phyloP scores from a whole-genome alignment of 2,888 invertebrate species.

The Alloscopus bannaensis region DNA sequence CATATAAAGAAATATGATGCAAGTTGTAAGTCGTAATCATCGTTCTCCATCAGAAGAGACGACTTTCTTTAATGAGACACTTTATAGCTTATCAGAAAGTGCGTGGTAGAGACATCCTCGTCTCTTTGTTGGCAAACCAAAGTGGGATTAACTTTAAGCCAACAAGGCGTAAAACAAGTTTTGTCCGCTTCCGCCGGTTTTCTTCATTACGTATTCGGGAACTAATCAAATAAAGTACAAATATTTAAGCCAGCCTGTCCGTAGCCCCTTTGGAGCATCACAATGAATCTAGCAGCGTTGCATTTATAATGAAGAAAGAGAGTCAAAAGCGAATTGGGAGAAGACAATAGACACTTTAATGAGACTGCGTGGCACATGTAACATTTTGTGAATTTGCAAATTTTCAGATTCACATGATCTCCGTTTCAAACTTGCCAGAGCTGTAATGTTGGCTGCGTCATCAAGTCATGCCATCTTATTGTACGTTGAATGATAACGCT shows the following conservation, averaged over 20 bases:
- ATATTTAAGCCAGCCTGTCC: conserved; percentile 10
- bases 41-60: too few species aligned
- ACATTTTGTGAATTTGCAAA: conserved; percentile 24
- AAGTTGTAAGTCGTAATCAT: too few species aligned
- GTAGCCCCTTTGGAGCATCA: not conserved
- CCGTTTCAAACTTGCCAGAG: not conserved
- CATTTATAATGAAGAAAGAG: too few species aligned
- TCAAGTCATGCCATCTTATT: not conserved
- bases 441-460: not conserved
- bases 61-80: not conserved
- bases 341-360: conserved; percentile 26
- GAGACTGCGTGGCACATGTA: conserved; percentile 45
- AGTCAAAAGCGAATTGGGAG: conserved; percentile 9
- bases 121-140: conserved; percentile 9
- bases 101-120: conserved; percentile 29
- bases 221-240: conserved; percentile 2
- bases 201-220: not conserved
- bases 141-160: conserved; percentile 53
- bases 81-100: conserved; percentile 4
- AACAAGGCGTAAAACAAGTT: conserved; percentile 57
- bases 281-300: too few species aligned
- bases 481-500: too few species aligned
- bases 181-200: conserved; percentile 27
- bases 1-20: too few species aligned
- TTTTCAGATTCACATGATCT: conserved; percentile 1